Base-by-base conservation (phyloP, 2,888 invertebrate species). In the Oxytorus armatus region DNA sequence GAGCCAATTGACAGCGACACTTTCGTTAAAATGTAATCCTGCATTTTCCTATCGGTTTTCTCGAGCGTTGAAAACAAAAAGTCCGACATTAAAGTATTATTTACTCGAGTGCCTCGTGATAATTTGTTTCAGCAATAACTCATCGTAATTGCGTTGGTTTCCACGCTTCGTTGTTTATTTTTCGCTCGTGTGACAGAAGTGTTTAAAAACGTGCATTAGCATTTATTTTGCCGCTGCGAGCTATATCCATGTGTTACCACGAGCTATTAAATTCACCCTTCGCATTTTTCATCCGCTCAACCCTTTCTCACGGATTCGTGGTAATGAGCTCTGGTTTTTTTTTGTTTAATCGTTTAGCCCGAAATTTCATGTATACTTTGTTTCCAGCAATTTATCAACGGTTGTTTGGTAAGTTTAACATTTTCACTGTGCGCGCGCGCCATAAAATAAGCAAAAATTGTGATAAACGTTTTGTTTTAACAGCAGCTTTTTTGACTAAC, bases 301-400 rank as follows among this genome's bases (percentile, higher is more conserved):
- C 39, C 49, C 47, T 44, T 49, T 59, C 57, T 61, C 55, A 44
- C 25, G 57, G n/a, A 57, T 39, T 65, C 55, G 25, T 23, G 55
- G 61, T 70, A 77, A 70, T 70, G 70, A 65, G 70, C 47, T n/a
- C 0, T 21, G 42, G 8, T 25, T 63, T 29, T 59, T 69, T 57
- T 63, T 21, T 25, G 42, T 77, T 53, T 42, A 23, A 36, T 25
- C 33, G n/a, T 57, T 65, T 25, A 14, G n/a, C 69, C 14, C 63
- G 18, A 47, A 63, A 53, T 47, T 21, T 10, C 18, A 44, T 51
- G 1, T 11, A n/a, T n/a, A n/a, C 25, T 25, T 16, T 36, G 3
- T 10, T 33, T n/a, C 16, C 23, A 14, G 44, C n/a, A 36, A 42
- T 63, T 63, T 55, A 10, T 36, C 16, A 51, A 8, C 16, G 14